Percentiles rank a stretch among this genome's conserved stretches.
Evolutionary conservation across 2,797 vertebrate species (phyloP).

Genomic region (Pogonophryne albipinna): DNA sequence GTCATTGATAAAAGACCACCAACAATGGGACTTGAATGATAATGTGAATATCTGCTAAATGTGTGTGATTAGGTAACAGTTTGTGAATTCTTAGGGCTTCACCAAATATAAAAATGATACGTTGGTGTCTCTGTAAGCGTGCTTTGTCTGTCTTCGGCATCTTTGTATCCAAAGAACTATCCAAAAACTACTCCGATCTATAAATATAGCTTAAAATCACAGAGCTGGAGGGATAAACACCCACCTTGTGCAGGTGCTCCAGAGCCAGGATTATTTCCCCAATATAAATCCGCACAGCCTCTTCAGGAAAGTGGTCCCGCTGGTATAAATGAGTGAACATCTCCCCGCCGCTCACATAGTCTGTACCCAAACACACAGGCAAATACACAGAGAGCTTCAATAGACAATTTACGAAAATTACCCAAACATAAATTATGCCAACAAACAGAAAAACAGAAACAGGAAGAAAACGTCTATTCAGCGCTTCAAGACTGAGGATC

Average conservation of each 20-base stretch:
- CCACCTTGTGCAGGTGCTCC: constrained; percentile 94
- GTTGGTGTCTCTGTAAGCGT: not conserved
- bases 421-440: constrained; percentile 12
- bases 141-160: not conserved
- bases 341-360: constrained; percentile 95
- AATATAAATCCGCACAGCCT: constrained; percentile 91
- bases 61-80: not conserved
- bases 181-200: not conserved
- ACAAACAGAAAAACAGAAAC: constrained; percentile 21
- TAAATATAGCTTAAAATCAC: not conserved
- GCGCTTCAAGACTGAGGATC: constrained; percentile 12
- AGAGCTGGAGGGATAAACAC: constrained; percentile 7
- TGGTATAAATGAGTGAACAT: constrained; percentile 97
- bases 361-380: constrained; percentile 74
- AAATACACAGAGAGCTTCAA: constrained; percentile 52
- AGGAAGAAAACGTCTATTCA: constrained; percentile 28
- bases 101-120: not conserved
- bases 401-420: constrained; percentile 16
- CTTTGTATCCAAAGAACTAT: not conserved
- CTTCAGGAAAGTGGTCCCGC: constrained; percentile 92
- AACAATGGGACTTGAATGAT: not conserved
- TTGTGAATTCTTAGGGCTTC: not conserved
- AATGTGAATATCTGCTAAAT: not conserved
- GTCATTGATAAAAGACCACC: not conserved
- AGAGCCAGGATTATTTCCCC: constrained; percentile 93